These are phyloP conservation scores for Polypterus senegalus DNA, from an alignment of 2,113 vertebrate species.

Conservation along the genomic window DNA sequence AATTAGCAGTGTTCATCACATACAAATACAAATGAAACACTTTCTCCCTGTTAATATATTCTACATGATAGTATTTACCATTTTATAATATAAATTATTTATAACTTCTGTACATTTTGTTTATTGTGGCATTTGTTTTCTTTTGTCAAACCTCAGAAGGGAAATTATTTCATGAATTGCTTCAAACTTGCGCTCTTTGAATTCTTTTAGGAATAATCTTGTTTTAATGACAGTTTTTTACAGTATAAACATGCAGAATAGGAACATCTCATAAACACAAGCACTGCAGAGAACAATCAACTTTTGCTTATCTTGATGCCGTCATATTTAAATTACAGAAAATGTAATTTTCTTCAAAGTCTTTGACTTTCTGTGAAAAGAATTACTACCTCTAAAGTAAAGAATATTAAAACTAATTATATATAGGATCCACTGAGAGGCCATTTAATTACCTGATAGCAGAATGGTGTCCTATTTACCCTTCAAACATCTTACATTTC, in stretches of 20 bases:
- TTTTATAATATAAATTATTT: not conserved
- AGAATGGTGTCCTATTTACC: too few relatives aligned
- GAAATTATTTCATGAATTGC: not conserved
- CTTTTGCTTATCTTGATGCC: not conserved
- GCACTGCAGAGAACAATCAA: constrained; percentile 1
- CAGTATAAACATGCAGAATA: not conserved
- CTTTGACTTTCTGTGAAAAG: too few relatives aligned
- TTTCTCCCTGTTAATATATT: not conserved
- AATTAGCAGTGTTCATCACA: too few relatives aligned
- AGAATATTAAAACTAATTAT: too few relatives aligned
- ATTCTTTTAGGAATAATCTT: not conserved
- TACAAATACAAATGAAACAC: too few relatives aligned
- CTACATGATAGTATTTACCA: not conserved
- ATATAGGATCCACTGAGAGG: too few relatives aligned
- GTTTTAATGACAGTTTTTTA: constrained; percentile 1
- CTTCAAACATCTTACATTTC: too few relatives aligned
- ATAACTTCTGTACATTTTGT: not conserved
- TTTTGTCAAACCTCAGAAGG: not conserved
- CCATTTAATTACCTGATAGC: too few relatives aligned
- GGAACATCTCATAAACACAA: not conserved
- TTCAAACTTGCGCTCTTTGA: not conserved
- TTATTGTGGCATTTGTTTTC: not conserved
- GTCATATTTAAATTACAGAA: not conserved
- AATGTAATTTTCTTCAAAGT: too few relatives aligned
- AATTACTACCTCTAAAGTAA: too few relatives aligned